Evolutionary conservation across 2,888 invertebrate genomes (phyloP), one percentile per base, ranked within the genome.

Genomic region (Eilema griseolum): DNA sequence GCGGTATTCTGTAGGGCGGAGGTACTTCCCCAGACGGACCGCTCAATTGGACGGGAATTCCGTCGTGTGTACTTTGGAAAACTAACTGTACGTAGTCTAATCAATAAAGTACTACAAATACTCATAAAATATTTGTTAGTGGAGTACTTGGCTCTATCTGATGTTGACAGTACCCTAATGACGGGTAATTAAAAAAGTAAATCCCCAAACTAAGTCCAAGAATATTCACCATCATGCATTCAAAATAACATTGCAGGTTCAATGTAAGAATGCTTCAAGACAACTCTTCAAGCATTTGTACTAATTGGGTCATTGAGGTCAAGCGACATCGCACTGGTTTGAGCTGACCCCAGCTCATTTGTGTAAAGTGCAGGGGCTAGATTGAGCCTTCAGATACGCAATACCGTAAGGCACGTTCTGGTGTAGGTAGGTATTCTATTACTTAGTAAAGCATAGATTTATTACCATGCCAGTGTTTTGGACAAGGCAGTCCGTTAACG

Each of bases 261-360:
- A 61, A 31, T 20, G 60, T 28, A 61, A 61, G 28, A 33, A 61
- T 61, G 33, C 31, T 31, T 28, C n/a, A n/a, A n/a, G n/a, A n/a
- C n/a, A n/a, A n/a, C 11, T 28, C 59, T 31, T 46, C 28, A 33
- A 46, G 16, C 61, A 65, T 61, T 52, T 20, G 31, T 23, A 23
- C 69, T 65, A 69, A 64, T 69, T 65, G 23, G 31, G 69, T 52
- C 41, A 68, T 57, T 20, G 37, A 24, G 62, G 62, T 69, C 52
- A 61, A 65, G 60, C 52, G 52, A n/a, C 56, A 69, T 61, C 60
- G 20, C 60, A 65, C 31, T 31, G 31, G 69, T 61, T 52, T 59
- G 7, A 52, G n/a, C 46, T 20, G 23, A 46, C 20, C 28, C 8
- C 24, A 24, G 52, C 33, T 12, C 28, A 23, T 24, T 65, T 24